Conservation (phyloP, 1,140 invertebrate genomes). For the Platorchestia sp. region DNA sequence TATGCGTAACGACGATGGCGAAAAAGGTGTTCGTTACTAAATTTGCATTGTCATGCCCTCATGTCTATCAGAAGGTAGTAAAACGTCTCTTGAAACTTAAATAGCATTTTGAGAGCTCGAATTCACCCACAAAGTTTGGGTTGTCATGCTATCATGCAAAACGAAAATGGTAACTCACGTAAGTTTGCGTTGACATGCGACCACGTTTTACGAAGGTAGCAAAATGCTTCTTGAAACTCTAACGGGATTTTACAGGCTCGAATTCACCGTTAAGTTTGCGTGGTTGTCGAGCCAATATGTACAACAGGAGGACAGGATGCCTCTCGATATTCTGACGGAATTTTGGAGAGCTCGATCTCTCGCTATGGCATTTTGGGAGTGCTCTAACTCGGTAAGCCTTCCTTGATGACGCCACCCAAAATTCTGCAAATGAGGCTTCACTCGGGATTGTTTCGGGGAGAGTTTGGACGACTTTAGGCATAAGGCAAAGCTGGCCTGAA, state of each 20-base stretch:
- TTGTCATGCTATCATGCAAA: too few species aligned
- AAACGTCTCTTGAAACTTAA: too few species aligned
- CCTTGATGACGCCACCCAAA: slow-evolving; percentile 6
- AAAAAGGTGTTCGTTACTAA: too few species aligned
- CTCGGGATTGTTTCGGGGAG: slow-evolving; percentile 12
- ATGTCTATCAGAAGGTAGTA: too few species aligned
- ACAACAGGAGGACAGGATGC: too few species aligned
- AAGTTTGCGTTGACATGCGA: not conserved
- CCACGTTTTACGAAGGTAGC: not conserved
- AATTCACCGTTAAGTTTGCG: too few species aligned
- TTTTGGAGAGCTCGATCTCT: not conserved
- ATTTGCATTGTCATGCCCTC: too few species aligned
- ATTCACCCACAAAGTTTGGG: too few species aligned
- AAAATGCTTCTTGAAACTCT: not conserved
- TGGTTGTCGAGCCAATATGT: too few species aligned
- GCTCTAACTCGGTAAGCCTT: slow-evolving; percentile 14
- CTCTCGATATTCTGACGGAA: not conserved
- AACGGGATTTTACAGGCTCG: not conserved
- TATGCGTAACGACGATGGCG: too few species aligned
- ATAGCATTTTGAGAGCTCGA: too few species aligned
- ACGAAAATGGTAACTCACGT: not conserved
- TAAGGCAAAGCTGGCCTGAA: not conserved
- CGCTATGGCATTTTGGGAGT: not conserved
- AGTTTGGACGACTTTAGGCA: slow-evolving; percentile 37
- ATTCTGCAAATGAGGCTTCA: slow-evolving; percentile 23